phyloP scores from a whole-genome alignment of 2,888 invertebrate genomes.

The Drosophila ustulata region DNA sequence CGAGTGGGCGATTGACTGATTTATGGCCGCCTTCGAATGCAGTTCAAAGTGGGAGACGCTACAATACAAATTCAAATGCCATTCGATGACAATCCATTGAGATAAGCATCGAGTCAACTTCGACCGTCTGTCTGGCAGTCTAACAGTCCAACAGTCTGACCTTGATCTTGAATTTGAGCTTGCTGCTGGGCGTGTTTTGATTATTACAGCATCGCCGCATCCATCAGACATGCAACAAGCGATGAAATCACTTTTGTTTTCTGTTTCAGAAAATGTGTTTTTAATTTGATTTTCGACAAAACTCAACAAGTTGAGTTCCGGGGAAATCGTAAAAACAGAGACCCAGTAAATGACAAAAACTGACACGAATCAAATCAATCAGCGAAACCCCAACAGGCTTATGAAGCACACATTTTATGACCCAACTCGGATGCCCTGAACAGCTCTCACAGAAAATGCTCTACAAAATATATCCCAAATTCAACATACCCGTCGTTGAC shows the following conservation, averaged over 20 bases:
- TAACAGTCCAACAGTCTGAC: constrained; percentile 33
- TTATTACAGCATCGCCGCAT: constrained; percentile 56
- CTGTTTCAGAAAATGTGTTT: constrained; percentile 53
- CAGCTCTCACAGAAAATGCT: neutral
- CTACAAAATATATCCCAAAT: neutral
- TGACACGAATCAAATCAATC: constrained; percentile 65
- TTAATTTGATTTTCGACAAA: constrained; percentile 61
- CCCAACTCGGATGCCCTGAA: constrained; percentile 7
- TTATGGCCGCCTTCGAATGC: constrained; percentile 67
- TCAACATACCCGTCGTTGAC: neutral
- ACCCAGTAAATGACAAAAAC: constrained; percentile 49
- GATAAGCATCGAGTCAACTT: constrained; percentile 6
- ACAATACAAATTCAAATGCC: constrained; percentile 65
- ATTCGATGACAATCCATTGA: constrained; percentile 54
- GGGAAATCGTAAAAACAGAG: constrained; percentile 39
- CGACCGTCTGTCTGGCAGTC: constrained; percentile 2
- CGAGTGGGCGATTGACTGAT: constrained; percentile 75
- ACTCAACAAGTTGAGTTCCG: constrained; percentile 60
- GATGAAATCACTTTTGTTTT: constrained; percentile 44
- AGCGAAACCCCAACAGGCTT: constrained; percentile 37
- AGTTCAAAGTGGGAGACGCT: constrained; percentile 58
- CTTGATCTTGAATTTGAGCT: constrained; percentile 80
- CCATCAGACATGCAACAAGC: constrained; percentile 29
- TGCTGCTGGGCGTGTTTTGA: constrained; percentile 44
- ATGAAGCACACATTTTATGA: constrained; percentile 29